Evolutionary conservation across 2,797 vertebrate genomes (phyloP).

Genomic region (Phaenicophaeus curvirostris): DNA sequence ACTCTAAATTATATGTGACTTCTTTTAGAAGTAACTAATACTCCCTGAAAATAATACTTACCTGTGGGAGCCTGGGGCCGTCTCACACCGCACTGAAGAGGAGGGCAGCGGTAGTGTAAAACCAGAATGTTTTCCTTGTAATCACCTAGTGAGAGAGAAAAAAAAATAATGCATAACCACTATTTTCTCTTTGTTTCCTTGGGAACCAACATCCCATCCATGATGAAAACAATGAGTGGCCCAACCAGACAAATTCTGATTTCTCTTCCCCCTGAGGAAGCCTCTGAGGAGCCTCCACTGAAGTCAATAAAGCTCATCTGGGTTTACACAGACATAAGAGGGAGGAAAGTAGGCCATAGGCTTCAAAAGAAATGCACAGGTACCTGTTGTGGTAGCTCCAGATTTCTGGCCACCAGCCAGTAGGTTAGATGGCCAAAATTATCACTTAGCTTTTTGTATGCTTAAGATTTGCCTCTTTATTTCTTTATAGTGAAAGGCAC

Average conservation of each 20-base stretch:
- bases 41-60: not conserved
- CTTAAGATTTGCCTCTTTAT: not conserved
- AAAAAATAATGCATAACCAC: not conserved
- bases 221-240: not conserved
- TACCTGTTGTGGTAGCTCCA: not conserved
- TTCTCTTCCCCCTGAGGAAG: not conserved
- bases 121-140: not conserved
- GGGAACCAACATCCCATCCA: not conserved
- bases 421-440: not conserved
- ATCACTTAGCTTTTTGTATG: rapidly evolving
- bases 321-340: not conserved
- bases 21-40: not conserved
- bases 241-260: not conserved
- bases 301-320: not conserved
- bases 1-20: rapidly evolving
- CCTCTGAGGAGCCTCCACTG: not conserved
- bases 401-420: not conserved
- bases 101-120: not conserved
- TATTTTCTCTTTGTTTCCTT: not conserved
- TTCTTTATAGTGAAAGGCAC: not conserved
- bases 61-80: not conserved
- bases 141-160: not conserved
- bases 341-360: rapidly evolving
- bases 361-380: not conserved
- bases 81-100: not conserved